Conservation (phyloP, 2,797 vertebrate species). For the Pseudocheirus occidentalis region DNA sequence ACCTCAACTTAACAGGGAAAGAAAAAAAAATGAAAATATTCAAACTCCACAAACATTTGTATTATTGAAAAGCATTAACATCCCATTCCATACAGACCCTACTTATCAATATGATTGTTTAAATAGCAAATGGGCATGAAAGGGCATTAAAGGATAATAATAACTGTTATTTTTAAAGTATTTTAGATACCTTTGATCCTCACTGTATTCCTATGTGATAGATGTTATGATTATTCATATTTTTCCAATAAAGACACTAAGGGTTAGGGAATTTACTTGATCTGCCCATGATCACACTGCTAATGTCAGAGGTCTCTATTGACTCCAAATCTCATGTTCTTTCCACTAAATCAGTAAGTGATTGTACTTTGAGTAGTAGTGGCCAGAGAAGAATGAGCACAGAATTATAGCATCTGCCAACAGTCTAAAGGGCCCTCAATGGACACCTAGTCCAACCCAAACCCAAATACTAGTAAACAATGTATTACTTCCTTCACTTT, state of each 20-base stretch:
- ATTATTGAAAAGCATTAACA: not conserved
- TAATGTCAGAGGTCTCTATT: not conserved
- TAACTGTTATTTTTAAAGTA: not conserved
- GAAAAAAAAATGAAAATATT: not conserved
- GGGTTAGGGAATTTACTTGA: not conserved
- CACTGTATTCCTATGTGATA: not conserved
- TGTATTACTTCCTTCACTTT: not conserved
- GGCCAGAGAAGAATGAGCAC: not conserved
- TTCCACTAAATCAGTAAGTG: not conserved
- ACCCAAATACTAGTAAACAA: not conserved
- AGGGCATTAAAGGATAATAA: not conserved
- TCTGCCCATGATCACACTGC: not conserved
- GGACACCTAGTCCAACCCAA: not conserved
- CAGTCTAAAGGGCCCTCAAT: not conserved
- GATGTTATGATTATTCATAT: not conserved
- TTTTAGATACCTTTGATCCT: not conserved
- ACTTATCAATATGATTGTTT: not conserved
- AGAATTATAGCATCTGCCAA: not conserved
- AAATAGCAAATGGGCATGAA: not conserved
- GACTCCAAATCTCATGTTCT: not conserved
- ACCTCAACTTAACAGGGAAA: not conserved
- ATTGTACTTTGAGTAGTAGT: not conserved
- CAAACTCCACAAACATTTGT: not conserved
- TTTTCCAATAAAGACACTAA: not conserved
- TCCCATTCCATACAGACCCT: not conserved